Conservation (phyloP, 2,113 vertebrate species). For the Etia nguti region DNA sequence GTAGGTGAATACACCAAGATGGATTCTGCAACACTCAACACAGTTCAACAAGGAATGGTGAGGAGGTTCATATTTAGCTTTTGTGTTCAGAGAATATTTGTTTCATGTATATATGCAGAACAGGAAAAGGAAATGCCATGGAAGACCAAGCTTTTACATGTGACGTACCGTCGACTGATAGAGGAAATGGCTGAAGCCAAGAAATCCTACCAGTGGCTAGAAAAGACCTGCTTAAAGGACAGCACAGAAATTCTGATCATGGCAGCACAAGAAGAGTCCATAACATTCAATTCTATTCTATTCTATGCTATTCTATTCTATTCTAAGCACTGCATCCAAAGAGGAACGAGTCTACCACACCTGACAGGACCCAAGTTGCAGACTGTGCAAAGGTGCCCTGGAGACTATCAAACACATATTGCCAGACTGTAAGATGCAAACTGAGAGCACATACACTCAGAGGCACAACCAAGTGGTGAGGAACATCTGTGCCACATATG, state of each 20-base stretch:
- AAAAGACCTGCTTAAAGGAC: background rate
- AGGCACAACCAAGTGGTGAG: background rate
- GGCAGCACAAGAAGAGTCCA: background rate
- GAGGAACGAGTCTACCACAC: background rate
- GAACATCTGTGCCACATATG: background rate
- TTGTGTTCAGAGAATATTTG: background rate
- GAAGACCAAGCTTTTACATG: background rate
- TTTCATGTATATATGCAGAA: background rate
- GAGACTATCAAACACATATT: background rate
- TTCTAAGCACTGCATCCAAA: background rate
- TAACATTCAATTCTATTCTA: too few species aligned
- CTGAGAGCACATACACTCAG: rapidly evolving
- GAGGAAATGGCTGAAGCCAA: background rate
- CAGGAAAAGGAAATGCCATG: background rate
- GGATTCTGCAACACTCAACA: background rate
- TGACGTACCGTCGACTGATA: background rate
- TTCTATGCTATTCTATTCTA: too few species aligned
- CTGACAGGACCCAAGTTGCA: background rate
- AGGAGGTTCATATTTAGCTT: background rate
- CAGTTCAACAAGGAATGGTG: background rate
- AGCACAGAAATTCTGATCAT: rapidly evolving
- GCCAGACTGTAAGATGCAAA: background rate
- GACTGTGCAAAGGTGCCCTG: background rate
- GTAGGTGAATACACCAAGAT: background rate
- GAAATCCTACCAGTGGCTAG: rapidly evolving